Evolutionary conservation across 1,140 invertebrate species (phyloP), one percentile per base, ranked within the genome.

Genomic region (Ctenoplectra terminalis): DNA sequence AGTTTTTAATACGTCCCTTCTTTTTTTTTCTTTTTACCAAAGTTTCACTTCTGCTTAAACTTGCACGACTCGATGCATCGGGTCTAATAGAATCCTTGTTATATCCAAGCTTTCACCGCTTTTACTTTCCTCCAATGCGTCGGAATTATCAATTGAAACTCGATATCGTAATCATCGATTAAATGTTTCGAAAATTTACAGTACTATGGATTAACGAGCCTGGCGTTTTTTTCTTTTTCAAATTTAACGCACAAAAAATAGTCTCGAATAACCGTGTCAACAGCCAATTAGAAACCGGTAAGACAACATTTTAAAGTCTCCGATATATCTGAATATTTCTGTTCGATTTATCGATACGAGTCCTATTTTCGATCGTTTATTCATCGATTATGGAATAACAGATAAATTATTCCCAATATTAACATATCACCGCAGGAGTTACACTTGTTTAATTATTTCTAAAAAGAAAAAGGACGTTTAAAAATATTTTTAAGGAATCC

Each of bases 41-140:
- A 37, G 29, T 56, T 69, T 76, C 73, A 75, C 60, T 26, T 8
- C 15, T 26, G 15, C 5, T 17, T 8, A 66, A 76, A 76, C 11
- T 75, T 58, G 7, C 43, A 69, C 26, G 17, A 5, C 8, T 15
- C 26, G 7, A 1, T 15, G 9, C 72, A 34, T 64, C 40, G 15
- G 23, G 20, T 13, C 54, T 5, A 64, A 40, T 43, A n/a, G 46
- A 50, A 40, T 26, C 13, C 29, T 46, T 23, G 23, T 29, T 61
- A 31, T 76, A 64, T 48, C n/a, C 9, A 64, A 34, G 61, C 60
- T 75, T 64, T 75, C 73, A 76, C 46, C 60, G 66, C 66, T 48
- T 34, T 50, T 50, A 50, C 66, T 63, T 31, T 64, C 48, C 20
- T 60, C 37, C n/a, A 1, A 9, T 20, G n/a, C 13, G 1, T 50